A percentile compares a stretch with the other conserved stretches of the same genome.
Conservation (phyloP, 2,113 vertebrate species). For the Recurvirostra avosetta region DNA sequence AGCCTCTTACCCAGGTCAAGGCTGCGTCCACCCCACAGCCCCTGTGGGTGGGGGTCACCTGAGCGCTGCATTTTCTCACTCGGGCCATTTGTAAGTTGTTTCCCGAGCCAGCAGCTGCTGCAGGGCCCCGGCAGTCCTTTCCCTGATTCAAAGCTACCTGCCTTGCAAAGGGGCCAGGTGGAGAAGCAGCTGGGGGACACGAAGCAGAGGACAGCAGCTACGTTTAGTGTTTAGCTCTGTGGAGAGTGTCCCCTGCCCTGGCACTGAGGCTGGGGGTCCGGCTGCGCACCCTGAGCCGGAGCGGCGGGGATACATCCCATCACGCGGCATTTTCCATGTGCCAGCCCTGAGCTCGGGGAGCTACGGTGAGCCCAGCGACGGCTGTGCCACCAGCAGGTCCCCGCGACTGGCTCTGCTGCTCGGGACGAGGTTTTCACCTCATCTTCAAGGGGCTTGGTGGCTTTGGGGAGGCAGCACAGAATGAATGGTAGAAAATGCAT, state of each 20-base stretch:
- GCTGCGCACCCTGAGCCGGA: not conserved
- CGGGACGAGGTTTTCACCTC: fast-evolving
- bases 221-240: not conserved
- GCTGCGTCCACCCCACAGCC: not conserved
- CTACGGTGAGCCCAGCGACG: not conserved
- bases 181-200: not conserved
- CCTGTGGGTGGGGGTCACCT: not conserved
- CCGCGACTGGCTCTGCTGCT: fast-evolving
- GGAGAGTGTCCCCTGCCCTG: not conserved
- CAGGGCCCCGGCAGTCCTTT: not conserved
- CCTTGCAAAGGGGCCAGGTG: not conserved
- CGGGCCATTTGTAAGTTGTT: not conserved
- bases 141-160: not conserved
- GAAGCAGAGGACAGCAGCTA: not conserved
- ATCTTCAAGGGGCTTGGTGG: not conserved
- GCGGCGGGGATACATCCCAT: not conserved
- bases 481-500: not conserved
- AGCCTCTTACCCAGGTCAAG: not conserved
- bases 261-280: not conserved
- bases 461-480: not conserved
- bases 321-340: not conserved
- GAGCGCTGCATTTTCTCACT: not conserved
- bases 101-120: not conserved
- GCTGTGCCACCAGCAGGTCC: not conserved
- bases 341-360: not conserved